A percentile compares a stretch with the other conserved stretches of the same genome.
phyloP scores from a whole-genome alignment of 2,888 invertebrate genomes.

The Atethmia centrago region DNA sequence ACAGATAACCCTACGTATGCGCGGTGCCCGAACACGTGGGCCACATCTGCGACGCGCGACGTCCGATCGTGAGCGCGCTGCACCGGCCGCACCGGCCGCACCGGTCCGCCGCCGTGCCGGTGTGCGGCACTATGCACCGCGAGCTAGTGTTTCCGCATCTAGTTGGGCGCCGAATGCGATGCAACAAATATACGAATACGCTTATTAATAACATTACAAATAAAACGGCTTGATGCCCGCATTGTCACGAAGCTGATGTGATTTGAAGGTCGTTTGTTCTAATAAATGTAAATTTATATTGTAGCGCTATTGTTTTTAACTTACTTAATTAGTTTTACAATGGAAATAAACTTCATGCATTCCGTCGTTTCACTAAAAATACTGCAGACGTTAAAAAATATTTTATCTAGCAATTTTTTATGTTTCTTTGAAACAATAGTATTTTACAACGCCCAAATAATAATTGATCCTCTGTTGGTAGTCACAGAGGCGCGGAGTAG shows the following conservation, averaged over 20 bases:
- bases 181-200: conserved; percentile 42
- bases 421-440: conserved; percentile 44
- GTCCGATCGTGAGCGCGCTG: conserved; percentile 12
- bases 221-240: conserved; percentile 28
- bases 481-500: conserved; percentile 52
- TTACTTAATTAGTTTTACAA: background rate
- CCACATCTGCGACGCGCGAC: conserved; percentile 11
- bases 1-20: conserved; percentile 15
- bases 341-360: background rate
- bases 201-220: conserved; percentile 53
- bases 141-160: conserved; percentile 66
- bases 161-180: conserved; percentile 56
- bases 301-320: background rate
- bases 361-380: background rate
- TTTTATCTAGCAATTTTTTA: conserved; percentile 1
- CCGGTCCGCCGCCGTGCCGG: background rate
- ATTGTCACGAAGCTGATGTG: conserved; percentile 7
- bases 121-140: conserved; percentile 42
- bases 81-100: background rate
- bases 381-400: background rate
- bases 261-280: conserved; percentile 3
- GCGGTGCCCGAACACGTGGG: background rate
- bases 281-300: background rate
- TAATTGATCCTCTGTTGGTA: conserved; percentile 50
- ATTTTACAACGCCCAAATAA: conserved; percentile 47